Evolutionary conservation across 2,888 invertebrate genomes (phyloP).

Genomic region (Drosophila pseudotakahashii): DNA sequence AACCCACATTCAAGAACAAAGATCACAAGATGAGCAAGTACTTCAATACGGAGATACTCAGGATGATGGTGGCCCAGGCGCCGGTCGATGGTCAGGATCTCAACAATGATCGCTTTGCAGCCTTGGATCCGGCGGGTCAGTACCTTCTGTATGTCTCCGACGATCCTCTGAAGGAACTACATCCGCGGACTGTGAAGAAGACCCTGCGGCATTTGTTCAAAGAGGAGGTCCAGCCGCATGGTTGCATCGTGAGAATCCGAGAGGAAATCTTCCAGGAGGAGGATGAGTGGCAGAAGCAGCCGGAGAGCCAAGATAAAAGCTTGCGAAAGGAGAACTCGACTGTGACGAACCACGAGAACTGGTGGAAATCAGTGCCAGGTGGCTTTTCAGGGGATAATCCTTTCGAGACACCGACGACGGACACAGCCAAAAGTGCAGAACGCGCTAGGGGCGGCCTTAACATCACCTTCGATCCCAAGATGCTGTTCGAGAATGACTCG

Average conservation of each 20-base stretch:
- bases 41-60: background rate
- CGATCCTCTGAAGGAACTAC: background rate
- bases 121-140: background rate
- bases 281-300: too few species aligned
- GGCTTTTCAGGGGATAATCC: too few species aligned
- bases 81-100: background rate
- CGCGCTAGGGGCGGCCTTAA: background rate
- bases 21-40: constrained; percentile 2
- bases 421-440: background rate
- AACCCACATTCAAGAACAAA: background rate
- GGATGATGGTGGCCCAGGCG: background rate
- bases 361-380: too few species aligned
- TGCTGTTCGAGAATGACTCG: background rate
- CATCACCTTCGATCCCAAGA: background rate
- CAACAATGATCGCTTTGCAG: background rate
- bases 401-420: too few species aligned
- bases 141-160: background rate
- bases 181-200: background rate
- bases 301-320: too few species aligned
- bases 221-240: too few species aligned
- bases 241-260: background rate
- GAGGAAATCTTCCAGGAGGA: background rate
- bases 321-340: too few species aligned
- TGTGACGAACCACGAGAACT: too few species aligned
- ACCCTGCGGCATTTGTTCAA: background rate